Evolutionary conservation across 1,140 invertebrate species (phyloP).

Genomic region (Drosophila pruinosa): DNA sequence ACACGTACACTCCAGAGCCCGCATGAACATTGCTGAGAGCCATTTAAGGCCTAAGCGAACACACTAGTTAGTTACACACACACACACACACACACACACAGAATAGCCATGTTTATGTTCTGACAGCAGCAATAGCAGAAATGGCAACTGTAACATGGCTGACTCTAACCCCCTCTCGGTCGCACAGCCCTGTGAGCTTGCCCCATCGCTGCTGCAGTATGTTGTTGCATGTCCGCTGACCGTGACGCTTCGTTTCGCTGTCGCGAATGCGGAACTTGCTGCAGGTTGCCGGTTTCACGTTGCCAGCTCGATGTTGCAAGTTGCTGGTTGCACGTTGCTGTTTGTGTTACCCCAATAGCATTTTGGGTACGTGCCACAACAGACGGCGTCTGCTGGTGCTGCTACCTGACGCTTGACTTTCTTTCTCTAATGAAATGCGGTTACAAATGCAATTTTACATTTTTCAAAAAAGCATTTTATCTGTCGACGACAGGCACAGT

Average conservation of each 20-base stretch:
- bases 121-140: slow-evolving; percentile 60
- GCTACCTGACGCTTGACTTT: slow-evolving; percentile 75
- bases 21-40: slow-evolving; percentile 43
- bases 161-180: not conserved
- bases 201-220: slow-evolving; percentile 15
- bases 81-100: slow-evolving; percentile 9
- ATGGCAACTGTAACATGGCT: slow-evolving; percentile 56
- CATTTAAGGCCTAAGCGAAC: slow-evolving; percentile 71
- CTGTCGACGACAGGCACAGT: slow-evolving; percentile 68
- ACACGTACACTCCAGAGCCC: not conserved
- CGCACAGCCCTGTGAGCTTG: too few species aligned
- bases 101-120: slow-evolving; percentile 64
- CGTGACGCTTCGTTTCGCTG: slow-evolving; percentile 63
- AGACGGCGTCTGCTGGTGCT: slow-evolving; percentile 44
- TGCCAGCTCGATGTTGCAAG: slow-evolving; percentile 8
- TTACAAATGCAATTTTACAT: slow-evolving; percentile 80
- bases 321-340: slow-evolving; percentile 28
- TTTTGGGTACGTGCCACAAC: slow-evolving; percentile 26
- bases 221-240: slow-evolving; percentile 57
- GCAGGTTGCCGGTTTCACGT: slow-evolving; percentile 26
- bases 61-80: slow-evolving; percentile 19
- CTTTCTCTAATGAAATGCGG: slow-evolving; percentile 79
- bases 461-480: slow-evolving; percentile 78
- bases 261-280: slow-evolving; percentile 58
- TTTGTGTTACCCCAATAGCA: slow-evolving; percentile 36